Evolutionary conservation across 1,140 invertebrate genomes (phyloP), one percentile per base, ranked within the genome.

Genomic region (Bombus waltoni): DNA sequence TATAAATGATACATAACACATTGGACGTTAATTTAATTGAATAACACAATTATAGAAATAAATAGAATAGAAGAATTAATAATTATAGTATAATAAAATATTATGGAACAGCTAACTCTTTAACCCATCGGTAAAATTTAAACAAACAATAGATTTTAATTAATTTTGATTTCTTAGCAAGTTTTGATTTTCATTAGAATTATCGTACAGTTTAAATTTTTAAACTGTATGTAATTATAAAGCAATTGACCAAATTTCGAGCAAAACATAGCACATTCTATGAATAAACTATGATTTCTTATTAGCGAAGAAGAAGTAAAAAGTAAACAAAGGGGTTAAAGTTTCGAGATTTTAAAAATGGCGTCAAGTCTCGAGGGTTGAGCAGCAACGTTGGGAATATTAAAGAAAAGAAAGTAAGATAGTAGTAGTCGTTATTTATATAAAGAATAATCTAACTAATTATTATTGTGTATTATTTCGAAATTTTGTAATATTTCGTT

Each of bases 321-420:
- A 47, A 62, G 35, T 78, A 70, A 77, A 70, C 47, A 79, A 32
- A 73, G 18, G 68, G 83, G 68, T 65, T 59, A 40, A 42, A 85
- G 42, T 42, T 59, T 72, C 8, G 15, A 53, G 32, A 35, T 65
- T 84, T 85, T 80, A 85, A 85, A 85, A 80, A 85, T 85, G 83
- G 83, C 83, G 83, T 80, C 75, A 15, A 3, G 32, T 72, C 62
- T 11, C 42, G 38, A 79, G 72, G 74, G 47, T 83, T 83, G 44
- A 47, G 2, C 11, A 35, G 42, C n/a, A 28, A 44, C 1, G 35
- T 68, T 62, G 11, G 10, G 47, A 22, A 22, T 8, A 53, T 53
- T n/a, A 25, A 32, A 42, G 13, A 47, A 47, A 42, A 47, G 38
- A 15, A 10, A 32, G 15, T 10, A 25, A 38, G 18, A 68, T 18